Evolutionary conservation across 2,797 vertebrate genomes (phyloP).

Genomic region (Pantherophis vulpinus): DNA sequence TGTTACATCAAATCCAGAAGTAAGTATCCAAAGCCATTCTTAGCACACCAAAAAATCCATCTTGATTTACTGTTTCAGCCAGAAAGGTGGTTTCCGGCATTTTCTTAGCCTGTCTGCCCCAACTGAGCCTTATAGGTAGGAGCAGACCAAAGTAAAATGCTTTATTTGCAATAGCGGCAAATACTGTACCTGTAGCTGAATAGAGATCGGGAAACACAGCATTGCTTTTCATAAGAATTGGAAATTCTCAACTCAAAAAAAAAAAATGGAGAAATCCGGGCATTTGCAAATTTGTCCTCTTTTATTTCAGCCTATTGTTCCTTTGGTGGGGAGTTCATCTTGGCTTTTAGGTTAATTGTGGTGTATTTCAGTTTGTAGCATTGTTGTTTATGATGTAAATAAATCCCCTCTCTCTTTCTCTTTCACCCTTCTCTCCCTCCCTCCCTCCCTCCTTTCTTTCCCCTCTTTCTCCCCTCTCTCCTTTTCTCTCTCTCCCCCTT

Average conservation of each 20-base stretch:
- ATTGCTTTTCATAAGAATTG: background rate
- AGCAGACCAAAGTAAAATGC: background rate
- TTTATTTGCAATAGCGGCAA: background rate
- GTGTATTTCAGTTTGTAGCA: background rate
- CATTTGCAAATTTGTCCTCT: background rate
- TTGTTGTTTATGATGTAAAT: background rate
- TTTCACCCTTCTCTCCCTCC: too few species aligned
- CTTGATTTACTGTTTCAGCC: background rate
- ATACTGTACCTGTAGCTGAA: too few species aligned
- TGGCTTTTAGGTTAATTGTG: background rate
- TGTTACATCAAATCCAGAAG: slow-evolving; percentile 95
- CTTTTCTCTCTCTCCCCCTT: too few species aligned
- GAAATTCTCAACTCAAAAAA: background rate
- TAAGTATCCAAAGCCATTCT: slow-evolving; percentile 71
- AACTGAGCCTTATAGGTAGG: background rate
- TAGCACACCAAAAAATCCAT: too few species aligned
- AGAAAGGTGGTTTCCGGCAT: too few species aligned
- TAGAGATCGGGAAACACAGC: background rate
- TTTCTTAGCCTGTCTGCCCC: too few species aligned
- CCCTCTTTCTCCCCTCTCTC: too few species aligned
- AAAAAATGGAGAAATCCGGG: background rate
- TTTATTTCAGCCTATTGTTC: background rate
- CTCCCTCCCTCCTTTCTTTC: too few species aligned
- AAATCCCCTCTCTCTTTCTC: background rate
- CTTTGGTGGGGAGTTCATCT: background rate